Base-by-base conservation (phyloP, 2,888 invertebrate species). In the Eudasyphora cyanicolor region DNA sequence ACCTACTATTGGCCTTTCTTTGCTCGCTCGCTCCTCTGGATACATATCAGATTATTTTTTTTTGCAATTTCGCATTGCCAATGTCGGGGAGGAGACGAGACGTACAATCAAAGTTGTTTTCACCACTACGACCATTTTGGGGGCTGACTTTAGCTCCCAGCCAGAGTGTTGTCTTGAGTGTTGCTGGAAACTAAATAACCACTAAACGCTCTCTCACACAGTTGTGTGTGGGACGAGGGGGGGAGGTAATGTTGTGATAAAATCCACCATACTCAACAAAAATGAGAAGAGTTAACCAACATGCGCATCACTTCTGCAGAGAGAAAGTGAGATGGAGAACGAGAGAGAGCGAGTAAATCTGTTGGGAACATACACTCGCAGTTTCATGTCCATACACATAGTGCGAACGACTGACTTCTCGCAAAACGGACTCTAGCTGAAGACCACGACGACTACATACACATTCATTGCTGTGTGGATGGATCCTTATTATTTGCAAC, bases 401-500 rank as follows among this genome's bases (percentile, higher is more conserved):
- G 45, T 49, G 14, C 12, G 51, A 42, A 12, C 45, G 21, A 32
- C 17, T 29, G 14, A 32, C 35, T 29, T 12, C 14, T 24, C 14
- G 29, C 27, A n/a, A 7, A 10, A 60, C n/a, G 2, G 60, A 29
- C 60, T 64, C 51, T 8, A 24, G 27, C 38, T 17, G 45, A 6
- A 14, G 62, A 77, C 77, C 21, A 73, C 38, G 69, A 19, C 21
- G 67, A 57, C 73, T 54, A 76, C 70, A 84, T 79, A 84, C 80
- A 84, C 83, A 84, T 79, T 76, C 78, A 71, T 54, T 75, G 78
- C 54, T 45, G 64, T 70, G n/a, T n/a, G n/a, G n/a, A n/a, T n/a
- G 75, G 82, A 71, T 78, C 79, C 81, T 76, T 78, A 42, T 60
- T 76, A 78, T 76, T 81, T 81, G 78, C 71, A 67, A 83, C 27